Base-by-base conservation (phyloP, 2,888 invertebrate genomes). In the Leptinotarsa peninsularis region DNA sequence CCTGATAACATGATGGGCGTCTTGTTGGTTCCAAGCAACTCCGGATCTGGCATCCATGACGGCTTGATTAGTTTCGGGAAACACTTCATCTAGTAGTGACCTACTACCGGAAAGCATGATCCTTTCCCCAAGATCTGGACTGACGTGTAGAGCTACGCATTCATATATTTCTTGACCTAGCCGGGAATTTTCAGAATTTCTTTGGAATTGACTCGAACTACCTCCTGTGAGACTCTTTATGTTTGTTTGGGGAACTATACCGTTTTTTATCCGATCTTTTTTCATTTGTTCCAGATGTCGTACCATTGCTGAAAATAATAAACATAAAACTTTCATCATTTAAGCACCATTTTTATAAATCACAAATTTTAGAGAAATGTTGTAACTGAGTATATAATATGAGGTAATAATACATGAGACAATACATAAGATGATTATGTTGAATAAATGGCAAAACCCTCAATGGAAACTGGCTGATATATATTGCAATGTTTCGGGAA, bases 71-170 rank as follows among this genome's bases (percentile, higher is more conserved):
- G 94, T 95, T 86, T 94, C 94, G 52, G 93, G 94, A 85, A 93
- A 94, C 33, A 93, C 91, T 86, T 95, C 95, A 86, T 94, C 94
- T 67, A 95, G 90, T 27, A 96, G 90, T 13, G 92, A 91, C 58
- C 95, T 90, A 82, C 95, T 95, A 0, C 95, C 96, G 71, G 94
- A 95, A 15, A 96, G 90, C 92, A 95, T 94, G 67, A 96, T 93
- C 67, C 95, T 87, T 86, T 95, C 95, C 1, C 95, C 94, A 50
- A 95, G 90, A 86, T 95, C 95, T 0, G 95, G 95, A 83, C 94
- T 94, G 70, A 95, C 92, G 88, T 95, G 94, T 4, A 96, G 90
- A 0, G 95, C 94, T 1, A 95, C 92, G 84, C 95, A 95, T 86
- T 96, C 95, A 89, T 92, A 94, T 79, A 89, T 89, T 80, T 90